Evolutionary conservation across 2,888 invertebrate genomes (phyloP), one percentile per base, ranked within the genome.

Genomic region (Blomia tropicalis): DNA sequence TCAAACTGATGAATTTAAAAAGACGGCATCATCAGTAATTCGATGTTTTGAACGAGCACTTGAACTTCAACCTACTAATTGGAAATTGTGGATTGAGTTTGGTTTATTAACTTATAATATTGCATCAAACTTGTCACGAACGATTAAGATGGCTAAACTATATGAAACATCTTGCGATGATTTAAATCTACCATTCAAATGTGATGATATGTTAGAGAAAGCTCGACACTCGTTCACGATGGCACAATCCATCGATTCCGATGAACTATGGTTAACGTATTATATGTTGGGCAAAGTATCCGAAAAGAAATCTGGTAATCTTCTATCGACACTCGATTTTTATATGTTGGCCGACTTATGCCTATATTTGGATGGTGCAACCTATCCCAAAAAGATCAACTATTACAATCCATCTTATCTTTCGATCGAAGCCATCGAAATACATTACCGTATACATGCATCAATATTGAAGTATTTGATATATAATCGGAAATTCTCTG

Each of bases 271-370:
- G 93, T 77, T 92, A 36, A 83, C 87, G 70, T 87, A 88, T 73
- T 93, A 92, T 71, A 90, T 93, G 85, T 77, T 93, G n/a, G 93
- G 90, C 0, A 95, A 95, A 79, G 84, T 92, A 60, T 81, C 85
- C 0, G 92, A 93, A 73, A 95, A 93, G 71, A 63, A 62, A 32
- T 58, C 51, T 4, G 60, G 51, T 17, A 58, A 63, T 19, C 65
- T 66, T 32, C 32, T 59, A 4, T 27, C 63, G 17, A 66, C 83
- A 74, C 76, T 92, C 53, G 80, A 83, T 67, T 84, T 86, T 75
- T 93, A 91, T 72, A 76, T 81, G 70, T 81, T 82, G 73, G 86
- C 90, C 3, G 81, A 83, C 19, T 81, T 82, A 70, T 80, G 83
- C 71, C 77, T 92, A 19, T 80, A 84, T 69, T 83, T 86, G 73